phyloP scores from a whole-genome alignment of 2,113 vertebrate species.

The Nannospalax galili region DNA sequence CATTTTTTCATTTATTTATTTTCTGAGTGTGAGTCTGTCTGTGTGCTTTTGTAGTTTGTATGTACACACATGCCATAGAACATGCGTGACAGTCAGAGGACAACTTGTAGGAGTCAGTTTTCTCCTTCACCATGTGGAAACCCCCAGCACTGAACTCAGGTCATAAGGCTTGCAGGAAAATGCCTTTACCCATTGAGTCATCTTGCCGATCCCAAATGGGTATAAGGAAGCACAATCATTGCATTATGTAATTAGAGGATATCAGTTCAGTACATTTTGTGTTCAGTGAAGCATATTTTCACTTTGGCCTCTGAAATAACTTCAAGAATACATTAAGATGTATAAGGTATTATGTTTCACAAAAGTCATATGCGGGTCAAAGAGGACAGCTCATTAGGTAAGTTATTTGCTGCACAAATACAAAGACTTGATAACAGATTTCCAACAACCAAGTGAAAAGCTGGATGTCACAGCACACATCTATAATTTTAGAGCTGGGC shows the following conservation, averaged over 20 bases:
- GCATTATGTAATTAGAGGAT: background rate
- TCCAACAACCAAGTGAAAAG: too few species aligned
- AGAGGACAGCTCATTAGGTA: background rate
- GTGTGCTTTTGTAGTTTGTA: background rate
- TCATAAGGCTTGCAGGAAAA: background rate
- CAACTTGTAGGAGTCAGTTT: background rate
- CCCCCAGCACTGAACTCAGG: background rate
- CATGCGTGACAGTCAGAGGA: background rate
- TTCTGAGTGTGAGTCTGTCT: background rate
- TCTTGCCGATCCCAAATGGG: background rate
- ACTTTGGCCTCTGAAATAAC: slow-evolving; percentile 4
- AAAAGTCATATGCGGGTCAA: background rate
- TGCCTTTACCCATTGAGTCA: background rate
- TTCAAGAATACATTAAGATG: background rate
- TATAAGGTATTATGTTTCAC: background rate
- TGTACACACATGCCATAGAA: background rate
- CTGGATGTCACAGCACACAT: background rate
- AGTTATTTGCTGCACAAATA: background rate
- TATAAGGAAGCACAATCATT: background rate
- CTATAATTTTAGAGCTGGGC: background rate
- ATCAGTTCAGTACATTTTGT: background rate
- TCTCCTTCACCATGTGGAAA: background rate
- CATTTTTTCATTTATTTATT: too few species aligned
- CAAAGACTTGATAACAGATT: background rate
- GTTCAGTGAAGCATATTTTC: background rate